Base-by-base conservation (phyloP, 2,797 vertebrate genomes). In the Picus viridis region DNA sequence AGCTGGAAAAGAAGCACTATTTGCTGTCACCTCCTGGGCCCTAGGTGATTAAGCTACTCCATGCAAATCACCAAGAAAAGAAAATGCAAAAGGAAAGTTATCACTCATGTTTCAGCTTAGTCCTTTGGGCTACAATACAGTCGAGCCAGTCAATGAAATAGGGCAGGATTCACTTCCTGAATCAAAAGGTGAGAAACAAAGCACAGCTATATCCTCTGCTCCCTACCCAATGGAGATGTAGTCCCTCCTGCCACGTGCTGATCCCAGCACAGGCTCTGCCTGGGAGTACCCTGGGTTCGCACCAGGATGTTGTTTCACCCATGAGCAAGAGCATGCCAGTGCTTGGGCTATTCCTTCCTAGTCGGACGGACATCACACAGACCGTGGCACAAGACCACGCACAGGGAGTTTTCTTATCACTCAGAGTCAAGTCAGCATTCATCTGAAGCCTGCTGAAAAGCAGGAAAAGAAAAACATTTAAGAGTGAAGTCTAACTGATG, bases 191-290 rank as follows among this genome's bases (percentile, higher is more conserved):
- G 72, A 49, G 43, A 67, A 9, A 18, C 9, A 84, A 43, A 84
- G 13, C 22, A 62, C 1, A 12, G 16, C 3, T 59, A 30, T 32
- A 72, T 51, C n/a, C 18, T 68, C 30, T 77, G 6, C 10, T 85
- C 4, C 9, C 12, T 74, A 24, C 15, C 2, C 10, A 7, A 10
- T 41, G 8, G 20, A 57, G 4, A 24, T 5, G 5, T 3, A 39
- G 7, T 36, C 2, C 29, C 8, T 63, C 11, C 57, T 61, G 43
- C 63, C 3, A 32, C 64, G 39, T 30, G 22, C 17, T 51, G 39
- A 67, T 2, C 3, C 18, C 22, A 63, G 43, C 0, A 2, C 30
- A 57, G 20, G 13, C 34, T 30, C 12, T 0, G 1, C 16, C 30
- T 24, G 6, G 4, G 5, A 62, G 26, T 3, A 53, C 9, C 16